Base-by-base conservation (phyloP, 2,797 vertebrate species). In the Lacerta agilis region DNA sequence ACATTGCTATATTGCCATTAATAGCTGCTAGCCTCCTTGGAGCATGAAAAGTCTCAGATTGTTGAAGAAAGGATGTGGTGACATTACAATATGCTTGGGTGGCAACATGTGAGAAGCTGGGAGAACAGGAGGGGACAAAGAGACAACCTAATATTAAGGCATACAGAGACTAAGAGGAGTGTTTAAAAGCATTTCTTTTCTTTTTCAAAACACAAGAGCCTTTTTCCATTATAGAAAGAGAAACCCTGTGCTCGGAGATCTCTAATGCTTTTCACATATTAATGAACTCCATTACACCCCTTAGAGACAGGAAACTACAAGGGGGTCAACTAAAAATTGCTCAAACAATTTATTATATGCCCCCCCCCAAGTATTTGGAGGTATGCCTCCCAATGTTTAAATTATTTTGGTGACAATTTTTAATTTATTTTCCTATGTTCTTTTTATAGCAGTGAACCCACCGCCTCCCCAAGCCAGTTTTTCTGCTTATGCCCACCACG, bases 321-420 rank as follows among this genome's bases (percentile, higher is more conserved):
- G 92, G 93, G 76, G 76, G 82, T 93, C 93, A 92, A 55, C 90
- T 88, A 95, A 93, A 82, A 92, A 93, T 83, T 17, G n/a, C 93
- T 94, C 88, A 86, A n/a, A 77, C 41, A 17, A 89, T 5, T 77
- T 77, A 86, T 67, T 41, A 92, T 88, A 81, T 85, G 88, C 89
- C 77, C 75, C 66, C 5, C 38, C 38, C 10, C 2, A 88, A 38
- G 85, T 91, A 69, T 82, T 90, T 76, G 88, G n/a, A 86, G 0
- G 0, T 0, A 11, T 41, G n/a, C 90, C 89, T 71, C 17, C 29
- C 64, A 72, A 9, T 8, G 76, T 10, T 88, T 89, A 8, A 15
- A 27, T 76, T 64, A 45, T 69, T 27, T 87, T 72, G 13, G 4
- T 25, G 0, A 0, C 27, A 79, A 0, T 67, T 61, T 88, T 15